Percentiles rank a stretch among this genome's conserved stretches.
These are phyloP conservation scores for Trachymyrmex septentrionalis DNA, from an alignment of 1,140 invertebrate genomes.

Conservation along the genomic window DNA sequence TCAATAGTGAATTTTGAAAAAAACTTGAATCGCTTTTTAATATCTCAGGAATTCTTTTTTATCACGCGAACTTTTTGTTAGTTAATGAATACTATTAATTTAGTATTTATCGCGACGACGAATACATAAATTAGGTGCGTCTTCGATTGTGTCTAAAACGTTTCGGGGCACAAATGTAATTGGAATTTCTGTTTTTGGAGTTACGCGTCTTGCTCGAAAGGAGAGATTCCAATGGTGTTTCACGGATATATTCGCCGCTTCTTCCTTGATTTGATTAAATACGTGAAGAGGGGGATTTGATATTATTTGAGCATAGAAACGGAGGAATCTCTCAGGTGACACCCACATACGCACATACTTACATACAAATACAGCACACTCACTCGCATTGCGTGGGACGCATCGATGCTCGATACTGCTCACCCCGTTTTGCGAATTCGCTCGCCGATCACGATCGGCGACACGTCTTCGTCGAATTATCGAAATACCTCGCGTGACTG, in stretches of 20 bases:
- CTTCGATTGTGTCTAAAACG: slow-evolving; percentile 20
- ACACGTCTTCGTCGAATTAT: slow-evolving; percentile 79
- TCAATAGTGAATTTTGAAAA: neutral
- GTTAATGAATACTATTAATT: neutral
- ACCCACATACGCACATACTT: neutral
- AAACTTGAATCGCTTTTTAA: neutral
- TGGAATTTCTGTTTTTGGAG: slow-evolving; percentile 7
- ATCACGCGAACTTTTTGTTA: neutral
- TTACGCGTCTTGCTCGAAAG: neutral
- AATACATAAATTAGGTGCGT: neutral
- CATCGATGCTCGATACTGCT: slow-evolving; percentile 68
- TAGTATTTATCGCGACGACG: neutral
- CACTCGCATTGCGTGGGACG: slow-evolving; percentile 65
- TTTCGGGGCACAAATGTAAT: neutral
- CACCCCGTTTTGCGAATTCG: slow-evolving; percentile 77
- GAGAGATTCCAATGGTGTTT: slow-evolving; percentile 30
- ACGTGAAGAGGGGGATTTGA: slow-evolving; percentile 17
- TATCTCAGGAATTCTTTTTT: neutral
- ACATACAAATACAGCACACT: neutral
- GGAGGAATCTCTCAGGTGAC: slow-evolving; percentile 37
- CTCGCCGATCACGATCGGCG: slow-evolving; percentile 78
- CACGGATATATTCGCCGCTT: slow-evolving; percentile 9
- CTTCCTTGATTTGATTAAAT: slow-evolving; percentile 50
- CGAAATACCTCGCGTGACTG: slow-evolving; percentile 76
- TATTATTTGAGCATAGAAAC: slow-evolving; percentile 52